A percentile compares a stretch with the other conserved stretches of the same genome.
phyloP scores from a whole-genome alignment of 2,113 vertebrate genomes.

The Pogonocichla stellata region DNA sequence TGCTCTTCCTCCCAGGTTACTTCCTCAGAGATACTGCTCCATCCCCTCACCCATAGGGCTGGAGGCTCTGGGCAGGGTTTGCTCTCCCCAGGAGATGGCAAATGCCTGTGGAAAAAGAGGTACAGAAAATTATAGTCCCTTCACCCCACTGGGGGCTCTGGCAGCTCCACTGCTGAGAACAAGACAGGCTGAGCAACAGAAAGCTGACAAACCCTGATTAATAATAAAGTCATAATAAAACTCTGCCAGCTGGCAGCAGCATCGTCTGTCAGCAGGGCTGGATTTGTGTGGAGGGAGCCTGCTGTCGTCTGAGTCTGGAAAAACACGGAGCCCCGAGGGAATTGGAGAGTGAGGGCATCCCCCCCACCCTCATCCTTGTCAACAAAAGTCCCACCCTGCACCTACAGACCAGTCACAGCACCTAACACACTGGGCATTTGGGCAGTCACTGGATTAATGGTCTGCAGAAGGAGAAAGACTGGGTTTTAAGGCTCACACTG shows the following conservation, averaged over 20 bases:
- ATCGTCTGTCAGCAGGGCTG: background rate
- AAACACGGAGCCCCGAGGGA: background rate
- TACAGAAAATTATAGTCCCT: background rate
- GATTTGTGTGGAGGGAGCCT: background rate
- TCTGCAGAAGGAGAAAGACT: background rate
- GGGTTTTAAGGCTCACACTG: background rate
- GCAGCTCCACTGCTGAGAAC: background rate
- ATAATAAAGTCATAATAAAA: constrained; percentile 23
- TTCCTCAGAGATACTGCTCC: background rate
- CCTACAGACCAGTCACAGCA: background rate
- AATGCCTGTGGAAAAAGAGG: background rate
- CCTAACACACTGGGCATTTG: background rate
- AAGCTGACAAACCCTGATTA: background rate
- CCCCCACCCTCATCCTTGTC: background rate
- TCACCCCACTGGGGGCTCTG: background rate
- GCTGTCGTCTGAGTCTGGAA: background rate
- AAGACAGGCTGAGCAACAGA: background rate
- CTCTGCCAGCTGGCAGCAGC: constrained; percentile 10
- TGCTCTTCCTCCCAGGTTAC: background rate
- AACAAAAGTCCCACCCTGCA: background rate
- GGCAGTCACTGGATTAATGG: background rate
- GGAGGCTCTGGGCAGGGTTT: background rate
- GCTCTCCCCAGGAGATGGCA: background rate
- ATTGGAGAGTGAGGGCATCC: background rate
- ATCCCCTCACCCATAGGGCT: background rate